A percentile compares a stretch with the other conserved stretches of the same genome.
Evolutionary conservation across 2,113 vertebrate genomes (phyloP).

Genomic region (Anser cygnoides): DNA sequence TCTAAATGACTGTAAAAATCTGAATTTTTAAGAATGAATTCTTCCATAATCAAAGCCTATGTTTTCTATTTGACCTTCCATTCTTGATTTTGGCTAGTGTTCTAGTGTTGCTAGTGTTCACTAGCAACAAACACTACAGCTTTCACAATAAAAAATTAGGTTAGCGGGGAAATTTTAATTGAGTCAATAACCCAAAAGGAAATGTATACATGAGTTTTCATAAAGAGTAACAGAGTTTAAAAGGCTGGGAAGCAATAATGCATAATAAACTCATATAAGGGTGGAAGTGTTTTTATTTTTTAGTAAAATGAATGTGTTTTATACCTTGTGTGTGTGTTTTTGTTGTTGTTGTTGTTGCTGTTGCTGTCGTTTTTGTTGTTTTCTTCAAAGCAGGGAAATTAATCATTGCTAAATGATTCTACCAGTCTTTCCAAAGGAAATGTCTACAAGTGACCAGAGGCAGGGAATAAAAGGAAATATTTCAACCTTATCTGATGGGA

Average conservation of each 20-base stretch:
- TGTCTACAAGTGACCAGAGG: neutral
- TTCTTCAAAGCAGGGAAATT: neutral
- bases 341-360: too few relatives aligned
- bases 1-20: neutral
- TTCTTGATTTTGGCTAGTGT: neutral
- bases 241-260: neutral
- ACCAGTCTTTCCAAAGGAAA: neutral
- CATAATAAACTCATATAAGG: neutral
- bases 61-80: neutral
- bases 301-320: neutral
- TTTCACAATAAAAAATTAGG: neutral
- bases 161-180: neutral
- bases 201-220: neutral
- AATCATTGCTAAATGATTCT: neutral
- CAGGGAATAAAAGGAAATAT: neutral
- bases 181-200: neutral
- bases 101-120: neutral
- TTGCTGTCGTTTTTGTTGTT: neutral
- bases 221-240: neutral
- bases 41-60: neutral
- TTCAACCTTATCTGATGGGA: neutral
- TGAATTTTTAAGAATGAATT: neutral
- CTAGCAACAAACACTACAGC: neutral
- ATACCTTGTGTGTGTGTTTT: neutral
- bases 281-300: neutral